phyloP scores from a whole-genome alignment of 2,888 invertebrate species.

The Erebia aethiops region DNA sequence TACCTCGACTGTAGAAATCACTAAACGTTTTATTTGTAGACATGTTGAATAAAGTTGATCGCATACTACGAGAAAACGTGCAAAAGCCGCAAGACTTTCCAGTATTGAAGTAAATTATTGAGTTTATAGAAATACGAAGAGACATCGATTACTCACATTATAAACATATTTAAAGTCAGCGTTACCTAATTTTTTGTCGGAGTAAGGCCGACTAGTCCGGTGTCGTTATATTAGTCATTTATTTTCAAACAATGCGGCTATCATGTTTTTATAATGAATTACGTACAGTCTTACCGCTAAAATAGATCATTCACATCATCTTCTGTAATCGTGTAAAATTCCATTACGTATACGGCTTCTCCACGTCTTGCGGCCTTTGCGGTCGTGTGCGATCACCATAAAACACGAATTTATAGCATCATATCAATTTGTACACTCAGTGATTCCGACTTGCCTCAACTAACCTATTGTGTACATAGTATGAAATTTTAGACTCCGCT shows the following conservation, averaged over 20 bases:
- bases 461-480: slow-evolving; percentile 34
- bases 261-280: too few relatives aligned
- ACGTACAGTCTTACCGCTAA: too few relatives aligned
- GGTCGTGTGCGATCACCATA: not conserved
- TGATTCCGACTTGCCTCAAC: slow-evolving; percentile 34
- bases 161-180: too few relatives aligned
- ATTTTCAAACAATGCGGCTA: too few relatives aligned
- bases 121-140: too few relatives aligned
- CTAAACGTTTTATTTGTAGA: slow-evolving; percentile 19
- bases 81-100: not conserved
- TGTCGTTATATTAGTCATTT: too few relatives aligned
- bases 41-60: slow-evolving; percentile 11
- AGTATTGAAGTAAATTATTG: too few relatives aligned
- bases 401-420: slow-evolving; percentile 67
- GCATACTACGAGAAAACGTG: not conserved
- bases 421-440: slow-evolving; percentile 72
- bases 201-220: too few relatives aligned
- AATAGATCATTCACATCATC: not conserved
- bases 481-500: slow-evolving; percentile 43
- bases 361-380: not conserved
- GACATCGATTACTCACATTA: too few relatives aligned
- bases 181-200: too few relatives aligned
- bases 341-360: not conserved
- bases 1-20: slow-evolving; percentile 40
- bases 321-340: not conserved